Base-by-base conservation (phyloP, 2,888 invertebrate species). In the Thecophora atra region DNA sequence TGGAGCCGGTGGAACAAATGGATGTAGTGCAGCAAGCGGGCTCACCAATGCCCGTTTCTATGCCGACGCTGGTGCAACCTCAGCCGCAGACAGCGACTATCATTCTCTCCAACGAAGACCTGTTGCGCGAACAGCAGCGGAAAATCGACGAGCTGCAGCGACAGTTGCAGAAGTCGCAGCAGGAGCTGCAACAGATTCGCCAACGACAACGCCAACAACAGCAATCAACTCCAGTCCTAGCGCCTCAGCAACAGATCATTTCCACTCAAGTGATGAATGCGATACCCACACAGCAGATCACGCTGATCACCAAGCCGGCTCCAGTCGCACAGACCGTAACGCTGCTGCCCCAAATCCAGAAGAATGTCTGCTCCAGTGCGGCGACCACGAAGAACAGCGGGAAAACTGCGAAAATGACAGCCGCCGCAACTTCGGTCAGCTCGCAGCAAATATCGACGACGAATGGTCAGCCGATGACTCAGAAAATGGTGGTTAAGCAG, bases 141-240 rank as follows among this genome's bases (percentile, higher is more conserved):
- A 93, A 94, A 85, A 97, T 97, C 78, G 94, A 95, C 81, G 95
- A 96, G 81, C 88, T 97, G 62, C 94, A 96, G 84, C 88, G 95
- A 3, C 94, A 95, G 81, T 83, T 95, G 77, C 92, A 93, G 74
- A 90, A 92, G 76, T 94, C 93, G 1, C 92, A 94, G 74, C 90
- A 92, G 78, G 93, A 94, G 82, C 83, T 94, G 76, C 92, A 93
- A 80, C 91, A 91, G 76, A 90, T 91, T 73, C 82, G 87, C n/a
- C 89, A 91, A 76, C 89, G 91, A 74, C 90, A 77, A 88, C 90
- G 78, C 86, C 90, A 76, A 64, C 79, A 79, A 63, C 80, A 78
- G 4, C 77, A 78, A 15, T 76, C 37, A 37, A 37, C 1, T 1
- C 7, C 37, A 8, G 7, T 11, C 7, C 84, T 83, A 15, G 82